phyloP scores from a whole-genome alignment of 2,888 invertebrate species.

The Bombyx huttoni region DNA sequence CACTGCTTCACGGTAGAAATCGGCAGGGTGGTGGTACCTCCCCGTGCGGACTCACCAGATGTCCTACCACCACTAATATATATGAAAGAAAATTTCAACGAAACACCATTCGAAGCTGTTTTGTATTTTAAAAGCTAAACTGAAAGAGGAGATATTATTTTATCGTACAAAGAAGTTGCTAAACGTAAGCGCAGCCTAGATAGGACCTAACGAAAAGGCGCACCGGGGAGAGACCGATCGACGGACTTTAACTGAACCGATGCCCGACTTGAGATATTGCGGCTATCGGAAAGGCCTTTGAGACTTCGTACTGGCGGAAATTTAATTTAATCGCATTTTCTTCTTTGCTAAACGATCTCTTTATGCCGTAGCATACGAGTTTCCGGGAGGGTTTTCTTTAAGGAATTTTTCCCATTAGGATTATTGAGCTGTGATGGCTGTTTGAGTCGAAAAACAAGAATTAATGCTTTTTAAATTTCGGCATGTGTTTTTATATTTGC shows the following conservation, averaged over 20 bases:
- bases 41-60: no score
- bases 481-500: no score
- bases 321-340: slow-evolving; percentile 67
- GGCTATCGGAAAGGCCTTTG: slow-evolving; percentile 56
- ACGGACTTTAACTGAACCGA: slow-evolving; percentile 25
- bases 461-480: background rate
- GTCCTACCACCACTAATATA: no score
- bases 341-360: slow-evolving; percentile 46
- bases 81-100: no score
- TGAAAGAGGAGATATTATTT: background rate
- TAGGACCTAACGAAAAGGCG: slow-evolving; percentile 22
- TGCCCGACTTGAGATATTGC: slow-evolving; percentile 55
- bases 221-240: slow-evolving; percentile 27
- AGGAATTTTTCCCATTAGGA: background rate
- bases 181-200: slow-evolving; percentile 9
- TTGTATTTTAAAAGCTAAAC: background rate
- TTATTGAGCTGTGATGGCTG: background rate
- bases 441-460: background rate
- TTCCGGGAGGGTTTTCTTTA: slow-evolving; percentile 29
- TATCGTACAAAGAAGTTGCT: slow-evolving; percentile 6
- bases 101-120: no score
- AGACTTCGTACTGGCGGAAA: slow-evolving; percentile 54
- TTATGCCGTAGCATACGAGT: slow-evolving; percentile 31
- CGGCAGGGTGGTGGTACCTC: no score
- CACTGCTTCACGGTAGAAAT: no score